Percentiles rank a stretch among this genome's conserved stretches.
Evolutionary conservation across 2,113 vertebrate genomes (phyloP).

Genomic region (Xerus inauris): DNA sequence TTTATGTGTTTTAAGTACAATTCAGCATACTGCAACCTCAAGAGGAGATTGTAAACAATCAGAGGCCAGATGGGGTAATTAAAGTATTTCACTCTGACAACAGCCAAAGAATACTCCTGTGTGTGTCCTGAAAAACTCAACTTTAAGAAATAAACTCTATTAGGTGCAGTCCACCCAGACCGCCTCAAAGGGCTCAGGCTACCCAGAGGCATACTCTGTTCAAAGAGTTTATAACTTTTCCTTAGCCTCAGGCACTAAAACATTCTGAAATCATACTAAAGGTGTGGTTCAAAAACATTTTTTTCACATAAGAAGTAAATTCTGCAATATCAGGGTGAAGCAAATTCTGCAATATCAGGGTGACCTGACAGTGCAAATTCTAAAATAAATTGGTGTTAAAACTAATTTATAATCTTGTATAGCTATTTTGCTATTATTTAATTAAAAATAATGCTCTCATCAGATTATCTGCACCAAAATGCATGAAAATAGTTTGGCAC

Average conservation of each 20-base stretch:
- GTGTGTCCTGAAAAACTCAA: background rate
- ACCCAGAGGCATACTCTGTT: background rate
- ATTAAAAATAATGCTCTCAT: constrained; percentile 15
- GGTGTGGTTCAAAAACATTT: background rate
- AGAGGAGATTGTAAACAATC: constrained; percentile 89
- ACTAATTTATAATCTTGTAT: background rate
- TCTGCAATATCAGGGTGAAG: constrained; percentile 11
- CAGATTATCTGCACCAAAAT: constrained; percentile 4
- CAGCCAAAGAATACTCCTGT: constrained; percentile 61
- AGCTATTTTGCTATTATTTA: background rate
- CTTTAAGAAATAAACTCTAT: background rate
- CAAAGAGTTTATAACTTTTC: background rate
- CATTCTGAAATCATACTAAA: background rate
- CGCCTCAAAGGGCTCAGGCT: background rate
- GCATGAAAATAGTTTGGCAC: background rate
- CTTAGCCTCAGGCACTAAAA: background rate
- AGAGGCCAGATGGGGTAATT: constrained; percentile 79
- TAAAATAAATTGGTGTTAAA: background rate
- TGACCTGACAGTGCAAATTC: background rate
- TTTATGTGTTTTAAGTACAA: constrained; percentile 90
- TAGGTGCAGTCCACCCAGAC: background rate
- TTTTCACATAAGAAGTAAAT: constrained; percentile 10
- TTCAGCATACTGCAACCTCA: constrained; percentile 85
- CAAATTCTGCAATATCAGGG: constrained; percentile 22
- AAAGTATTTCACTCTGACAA: constrained; percentile 79